Evolutionary conservation across 2,888 invertebrate species (phyloP).

Genomic region (Drosophila barbarae): DNA sequence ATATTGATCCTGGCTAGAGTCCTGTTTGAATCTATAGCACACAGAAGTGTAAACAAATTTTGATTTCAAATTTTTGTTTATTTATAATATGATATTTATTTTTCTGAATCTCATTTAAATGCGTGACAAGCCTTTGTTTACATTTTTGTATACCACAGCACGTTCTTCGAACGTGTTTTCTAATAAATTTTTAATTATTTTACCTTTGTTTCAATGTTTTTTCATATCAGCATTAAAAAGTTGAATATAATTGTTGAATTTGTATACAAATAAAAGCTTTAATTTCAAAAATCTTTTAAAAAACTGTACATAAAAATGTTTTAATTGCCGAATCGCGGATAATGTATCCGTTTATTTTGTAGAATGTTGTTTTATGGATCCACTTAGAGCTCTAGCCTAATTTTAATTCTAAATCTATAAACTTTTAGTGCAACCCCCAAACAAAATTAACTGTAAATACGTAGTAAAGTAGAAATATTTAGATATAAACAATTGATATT

Average conservation of each 20-base stretch:
- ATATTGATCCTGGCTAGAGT: constrained; percentile 6
- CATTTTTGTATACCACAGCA: not conserved
- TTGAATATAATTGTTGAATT: not conserved
- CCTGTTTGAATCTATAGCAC: not conserved
- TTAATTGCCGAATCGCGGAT: not conserved
- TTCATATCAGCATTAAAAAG: not conserved
- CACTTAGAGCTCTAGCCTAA: not conserved
- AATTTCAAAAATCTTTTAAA: not conserved
- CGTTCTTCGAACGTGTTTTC: constrained; percentile 1
- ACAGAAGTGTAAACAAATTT: not conserved
- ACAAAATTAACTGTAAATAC: constrained; percentile 53
- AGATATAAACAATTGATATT: constrained; percentile 5
- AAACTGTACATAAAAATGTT: not conserved
- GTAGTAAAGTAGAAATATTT: constrained; percentile 26
- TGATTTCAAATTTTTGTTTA: too few species aligned
- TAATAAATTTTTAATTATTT: not conserved
- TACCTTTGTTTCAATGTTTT: too few species aligned
- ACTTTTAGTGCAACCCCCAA: constrained; percentile 62
- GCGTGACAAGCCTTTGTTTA: too few species aligned
- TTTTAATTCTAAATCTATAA: not conserved
- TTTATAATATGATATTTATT: not conserved
- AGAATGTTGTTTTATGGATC: constrained; percentile 1
- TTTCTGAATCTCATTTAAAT: not conserved
- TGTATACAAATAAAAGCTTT: too few species aligned
- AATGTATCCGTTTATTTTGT: too few species aligned